A percentile compares a stretch with the other conserved stretches of the same genome.
Evolutionary conservation across 2,797 vertebrate species (phyloP).

Genomic region (Etheostoma nigrum): DNA sequence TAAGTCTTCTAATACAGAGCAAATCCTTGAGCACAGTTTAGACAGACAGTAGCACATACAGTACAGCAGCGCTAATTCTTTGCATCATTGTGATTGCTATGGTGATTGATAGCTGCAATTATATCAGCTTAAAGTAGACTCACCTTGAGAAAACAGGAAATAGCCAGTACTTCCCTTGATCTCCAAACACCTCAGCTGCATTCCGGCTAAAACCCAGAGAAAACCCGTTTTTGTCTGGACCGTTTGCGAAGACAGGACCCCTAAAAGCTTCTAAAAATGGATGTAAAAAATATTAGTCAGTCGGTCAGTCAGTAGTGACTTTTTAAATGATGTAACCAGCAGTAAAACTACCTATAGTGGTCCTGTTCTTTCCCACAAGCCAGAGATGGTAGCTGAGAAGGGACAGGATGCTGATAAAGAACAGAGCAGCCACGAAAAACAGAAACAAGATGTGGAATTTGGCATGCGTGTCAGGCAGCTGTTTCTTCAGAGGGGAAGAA

Average conservation of each 20-base stretch:
- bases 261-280: constrained; percentile 91
- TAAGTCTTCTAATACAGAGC: not conserved
- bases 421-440: constrained; percentile 96
- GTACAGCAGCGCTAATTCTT: not conserved
- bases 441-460: constrained; percentile 98
- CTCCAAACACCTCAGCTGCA: constrained; percentile 91
- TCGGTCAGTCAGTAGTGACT: not conserved
- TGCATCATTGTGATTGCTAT: not conserved
- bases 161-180: constrained; percentile 91
- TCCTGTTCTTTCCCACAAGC: constrained; percentile 96
- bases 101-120: not conserved
- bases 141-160: constrained; percentile 94
- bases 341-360: constrained; percentile 92
- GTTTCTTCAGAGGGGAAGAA: constrained; percentile 84
- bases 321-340: not conserved
- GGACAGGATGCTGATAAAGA: constrained; percentile 95
- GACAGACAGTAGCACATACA: not conserved
- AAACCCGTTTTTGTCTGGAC: constrained; percentile 95
- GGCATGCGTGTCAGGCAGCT: constrained; percentile 88
- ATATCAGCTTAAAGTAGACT: constrained; percentile 1
- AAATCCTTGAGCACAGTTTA: not conserved
- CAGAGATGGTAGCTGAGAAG: constrained; percentile 96
- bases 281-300: not conserved
- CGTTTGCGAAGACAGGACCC: constrained; percentile 91
- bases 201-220: constrained; percentile 93